Conservation (phyloP, 2,888 invertebrate genomes). For the Pardosa pseudoannulata region DNA sequence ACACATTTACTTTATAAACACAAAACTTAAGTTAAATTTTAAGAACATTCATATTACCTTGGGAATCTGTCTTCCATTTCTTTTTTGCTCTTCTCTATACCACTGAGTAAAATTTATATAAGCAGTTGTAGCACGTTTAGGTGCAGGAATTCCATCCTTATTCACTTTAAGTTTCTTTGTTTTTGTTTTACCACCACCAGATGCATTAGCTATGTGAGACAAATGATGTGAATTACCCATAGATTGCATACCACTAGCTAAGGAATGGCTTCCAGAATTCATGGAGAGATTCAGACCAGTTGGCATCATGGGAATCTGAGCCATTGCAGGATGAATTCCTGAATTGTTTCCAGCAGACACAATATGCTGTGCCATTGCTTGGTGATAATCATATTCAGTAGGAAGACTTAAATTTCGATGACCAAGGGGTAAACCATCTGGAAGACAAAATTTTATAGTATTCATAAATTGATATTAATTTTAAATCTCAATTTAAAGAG, state of each 20-base stretch:
- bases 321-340: conserved; percentile 73
- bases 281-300: conserved; percentile 74
- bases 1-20: too few relatives aligned
- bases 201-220: conserved; percentile 34
- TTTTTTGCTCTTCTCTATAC: conserved; percentile 77
- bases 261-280: conserved; percentile 62
- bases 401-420: conserved; percentile 68
- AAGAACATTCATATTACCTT: conserved; percentile 66
- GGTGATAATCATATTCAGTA: conserved; percentile 74
- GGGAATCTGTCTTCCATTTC: conserved; percentile 76
- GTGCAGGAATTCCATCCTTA: conserved; percentile 75
- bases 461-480: too few relatives aligned
- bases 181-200: conserved; percentile 64
- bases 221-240: conserved; percentile 60
- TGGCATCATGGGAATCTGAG: conserved; percentile 73
- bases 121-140: conserved; percentile 77
- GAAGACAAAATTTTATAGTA: conserved; percentile 24
- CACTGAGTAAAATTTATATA: conserved; percentile 77
- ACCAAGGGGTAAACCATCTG: conserved; percentile 71
- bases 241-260: conserved; percentile 48
- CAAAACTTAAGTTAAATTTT: background rate
- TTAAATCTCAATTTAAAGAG: too few relatives aligned
- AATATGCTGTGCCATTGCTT: conserved; percentile 74
- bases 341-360: conserved; percentile 71
- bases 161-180: conserved; percentile 74